Percentiles rank a stretch among this genome's conserved stretches.
phyloP scores from a whole-genome alignment of 2,113 vertebrate genomes.

The Lonchura striata region DNA sequence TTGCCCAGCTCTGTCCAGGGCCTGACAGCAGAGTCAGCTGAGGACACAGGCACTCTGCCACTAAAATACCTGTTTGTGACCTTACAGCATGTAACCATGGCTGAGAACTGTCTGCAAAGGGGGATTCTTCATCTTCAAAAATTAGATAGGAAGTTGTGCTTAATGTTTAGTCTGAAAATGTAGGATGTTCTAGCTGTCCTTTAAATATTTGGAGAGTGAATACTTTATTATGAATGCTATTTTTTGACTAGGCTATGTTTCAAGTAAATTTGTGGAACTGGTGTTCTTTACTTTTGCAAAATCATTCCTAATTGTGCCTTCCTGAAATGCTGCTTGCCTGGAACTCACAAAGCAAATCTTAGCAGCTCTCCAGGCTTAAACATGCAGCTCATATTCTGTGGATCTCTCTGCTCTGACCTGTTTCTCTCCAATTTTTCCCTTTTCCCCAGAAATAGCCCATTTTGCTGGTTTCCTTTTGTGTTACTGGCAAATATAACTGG shows the following conservation, averaged over 20 bases:
- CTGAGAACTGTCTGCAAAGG: neutral
- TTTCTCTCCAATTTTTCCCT: neutral
- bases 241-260: neutral
- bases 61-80: neutral
- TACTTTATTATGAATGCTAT: neutral
- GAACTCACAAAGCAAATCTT: neutral
- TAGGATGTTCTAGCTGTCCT: neutral
- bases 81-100: accelerated
- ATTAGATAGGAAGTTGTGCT: neutral
- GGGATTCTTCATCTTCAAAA: neutral
- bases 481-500: neutral
- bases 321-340: neutral
- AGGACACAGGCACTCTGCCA: accelerated
- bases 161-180: neutral
- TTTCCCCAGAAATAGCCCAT: neutral
- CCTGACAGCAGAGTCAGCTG: neutral
- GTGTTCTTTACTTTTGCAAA: neutral
- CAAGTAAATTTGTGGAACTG: neutral
- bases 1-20: neutral
- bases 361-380: neutral
- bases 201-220: neutral
- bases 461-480: neutral
- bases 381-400: neutral
- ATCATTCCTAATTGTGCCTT: neutral
- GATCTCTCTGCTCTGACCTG: neutral